These are phyloP conservation scores for Echeneis naucrates DNA, from an alignment of 2,797 vertebrate genomes.

Conservation along the genomic window DNA sequence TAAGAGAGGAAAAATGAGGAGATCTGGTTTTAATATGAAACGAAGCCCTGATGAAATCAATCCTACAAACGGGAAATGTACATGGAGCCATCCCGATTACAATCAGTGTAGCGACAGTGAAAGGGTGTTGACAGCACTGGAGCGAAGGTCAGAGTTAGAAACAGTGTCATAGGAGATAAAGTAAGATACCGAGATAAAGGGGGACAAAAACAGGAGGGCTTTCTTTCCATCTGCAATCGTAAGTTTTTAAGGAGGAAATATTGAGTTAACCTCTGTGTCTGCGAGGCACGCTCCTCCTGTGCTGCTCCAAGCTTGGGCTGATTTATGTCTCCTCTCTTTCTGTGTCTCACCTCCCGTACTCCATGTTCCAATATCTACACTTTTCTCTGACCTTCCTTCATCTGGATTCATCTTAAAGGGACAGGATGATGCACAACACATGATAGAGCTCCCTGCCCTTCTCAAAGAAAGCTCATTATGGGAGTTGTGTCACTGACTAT, in stretches of 20 bases:
- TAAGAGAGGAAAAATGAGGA: slow-evolving; percentile 48
- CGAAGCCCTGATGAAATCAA: slow-evolving; percentile 58
- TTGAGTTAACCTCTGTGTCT: slow-evolving; percentile 60
- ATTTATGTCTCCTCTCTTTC: slow-evolving; percentile 41
- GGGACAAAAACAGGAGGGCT: slow-evolving; percentile 8
- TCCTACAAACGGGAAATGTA: slow-evolving; percentile 49
- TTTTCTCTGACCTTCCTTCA: neutral
- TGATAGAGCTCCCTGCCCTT: neutral
- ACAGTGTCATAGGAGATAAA: slow-evolving; percentile 14
- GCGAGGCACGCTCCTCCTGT: slow-evolving; percentile 53
- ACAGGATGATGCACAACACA: slow-evolving; percentile 12
- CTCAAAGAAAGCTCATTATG: neutral
- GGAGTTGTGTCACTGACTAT: neutral
- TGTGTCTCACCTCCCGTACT: slow-evolving; percentile 20
- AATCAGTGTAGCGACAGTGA: slow-evolving; percentile 50
- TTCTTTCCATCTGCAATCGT: slow-evolving; percentile 19
- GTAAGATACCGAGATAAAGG: slow-evolving; percentile 9
- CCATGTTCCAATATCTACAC: slow-evolving; percentile 19
- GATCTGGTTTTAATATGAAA: slow-evolving; percentile 70
- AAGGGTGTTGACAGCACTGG: slow-evolving; percentile 56
- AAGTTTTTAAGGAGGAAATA: slow-evolving; percentile 63
- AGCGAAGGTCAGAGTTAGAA: slow-evolving; percentile 46
- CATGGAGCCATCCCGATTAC: slow-evolving; percentile 52
- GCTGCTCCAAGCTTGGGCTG: slow-evolving; percentile 38
- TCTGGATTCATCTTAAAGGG: slow-evolving; percentile 13